Base-by-base conservation (phyloP, 1,140 invertebrate species). In the Ylistrum balloti region DNA sequence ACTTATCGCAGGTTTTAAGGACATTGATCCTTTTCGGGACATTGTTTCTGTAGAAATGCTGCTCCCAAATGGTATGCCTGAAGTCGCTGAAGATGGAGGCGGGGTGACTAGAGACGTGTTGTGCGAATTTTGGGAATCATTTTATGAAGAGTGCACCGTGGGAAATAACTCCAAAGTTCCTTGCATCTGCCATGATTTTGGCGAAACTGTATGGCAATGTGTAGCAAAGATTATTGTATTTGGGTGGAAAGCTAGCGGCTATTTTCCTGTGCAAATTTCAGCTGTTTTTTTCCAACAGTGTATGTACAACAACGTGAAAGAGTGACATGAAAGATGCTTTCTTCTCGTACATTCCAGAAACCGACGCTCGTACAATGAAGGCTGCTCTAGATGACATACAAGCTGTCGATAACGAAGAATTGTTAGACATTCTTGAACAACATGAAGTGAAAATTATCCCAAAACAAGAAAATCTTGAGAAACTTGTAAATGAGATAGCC, bases 131-230 rank as follows among this genome's bases (percentile, higher is more conserved):
- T 93, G 90, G 91, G 88, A 28, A 33, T 85, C 38, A 11, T 92
- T 92, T 85, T 93, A 93, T 87, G 48, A 89, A 11, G 22, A 90
- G 74, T 92, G 90, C 56, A 92, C 91, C 0, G 20, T 92, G 35
- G 91, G 91, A 20, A 90, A 33, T 17, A 74, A n/a, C 32, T n/a
- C 34, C 56, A 93, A 92, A 88, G 88, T 93, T 2, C 89, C 92
- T 86, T 90, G 13, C 32, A 41, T 93, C 28, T 38, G 92, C 28
- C 92, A 93, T 86, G 91, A 93, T 28, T 92, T 88, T 41, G 92
- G 86, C 48, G 88, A 91, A 45, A 32, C 35, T 38, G 86, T 92
- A 88, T 93, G 92, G 92, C 11, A 87, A 48, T 86, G 91, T 33
- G 88, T 92, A 0, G 88, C 88, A 3, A 93, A 88, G 56, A 89